A percentile compares a stretch with the other conserved stretches of the same genome.
Conservation (phyloP, 2,888 invertebrate genomes). For the Automeris io region DNA sequence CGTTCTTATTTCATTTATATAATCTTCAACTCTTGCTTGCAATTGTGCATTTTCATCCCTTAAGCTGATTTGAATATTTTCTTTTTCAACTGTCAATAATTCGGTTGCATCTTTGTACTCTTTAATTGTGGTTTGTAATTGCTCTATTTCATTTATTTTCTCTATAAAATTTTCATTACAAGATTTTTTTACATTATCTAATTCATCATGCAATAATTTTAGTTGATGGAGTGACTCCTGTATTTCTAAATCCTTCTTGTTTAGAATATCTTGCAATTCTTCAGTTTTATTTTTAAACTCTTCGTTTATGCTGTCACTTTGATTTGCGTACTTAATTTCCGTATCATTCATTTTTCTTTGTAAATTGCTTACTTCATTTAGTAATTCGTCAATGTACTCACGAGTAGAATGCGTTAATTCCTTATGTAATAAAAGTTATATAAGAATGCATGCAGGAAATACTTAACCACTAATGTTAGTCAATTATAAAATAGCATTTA, state of each 20-base stretch:
- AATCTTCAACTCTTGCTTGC: constrained; percentile 28
- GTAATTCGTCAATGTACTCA: constrained; percentile 36
- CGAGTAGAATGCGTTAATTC: constrained; percentile 33
- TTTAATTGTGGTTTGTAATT: constrained; percentile 28
- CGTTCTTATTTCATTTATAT: constrained; percentile 14
- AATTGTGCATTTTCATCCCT: constrained; percentile 24
- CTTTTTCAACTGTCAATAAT: no score
- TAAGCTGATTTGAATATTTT: no score
- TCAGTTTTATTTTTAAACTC: constrained; percentile 32
- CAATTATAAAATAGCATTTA: not conserved
- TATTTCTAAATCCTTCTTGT: constrained; percentile 39
- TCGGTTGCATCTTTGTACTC: constrained; percentile 21
- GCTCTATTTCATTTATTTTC: constrained; percentile 24
- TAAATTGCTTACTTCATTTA: constrained; percentile 40
- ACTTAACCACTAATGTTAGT: constrained; percentile 1
- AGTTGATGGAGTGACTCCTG: constrained; percentile 36
- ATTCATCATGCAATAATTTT: constrained; percentile 26
- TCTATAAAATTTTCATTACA: constrained; percentile 27
- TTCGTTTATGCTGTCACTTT: constrained; percentile 34
- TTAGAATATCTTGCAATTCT: constrained; percentile 34
- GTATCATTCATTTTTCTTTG: constrained; percentile 36
- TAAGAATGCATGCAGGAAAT: constrained; percentile 14
- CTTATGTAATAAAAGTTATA: constrained; percentile 38
- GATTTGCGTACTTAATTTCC: constrained; percentile 29
- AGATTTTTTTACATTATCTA: constrained; percentile 25